phyloP scores from a whole-genome alignment of 1,140 invertebrate species.

The Apis cerana region DNA sequence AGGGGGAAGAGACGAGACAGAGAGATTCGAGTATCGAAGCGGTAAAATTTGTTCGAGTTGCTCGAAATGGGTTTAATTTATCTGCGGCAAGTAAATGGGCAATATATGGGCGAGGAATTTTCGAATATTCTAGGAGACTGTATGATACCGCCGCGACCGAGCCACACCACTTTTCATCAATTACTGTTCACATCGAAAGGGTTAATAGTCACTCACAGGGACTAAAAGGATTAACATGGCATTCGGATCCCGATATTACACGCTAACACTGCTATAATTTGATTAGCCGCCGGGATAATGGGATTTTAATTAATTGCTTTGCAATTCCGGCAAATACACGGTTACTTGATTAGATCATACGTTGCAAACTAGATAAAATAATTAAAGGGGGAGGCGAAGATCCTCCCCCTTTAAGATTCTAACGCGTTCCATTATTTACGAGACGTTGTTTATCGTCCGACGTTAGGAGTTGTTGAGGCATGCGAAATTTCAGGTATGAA shows the following conservation, averaged over 20 bases:
- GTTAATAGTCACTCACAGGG: constrained; percentile 6
- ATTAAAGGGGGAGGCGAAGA: too few species aligned
- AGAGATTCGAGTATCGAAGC: background rate
- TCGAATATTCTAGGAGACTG: constrained; percentile 3
- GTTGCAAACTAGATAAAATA: background rate
- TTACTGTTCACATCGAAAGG: constrained; percentile 4
- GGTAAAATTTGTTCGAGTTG: background rate
- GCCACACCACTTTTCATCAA: constrained; percentile 30
- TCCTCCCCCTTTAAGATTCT: too few species aligned
- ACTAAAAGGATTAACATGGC: constrained; percentile 21
- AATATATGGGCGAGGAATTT: background rate
- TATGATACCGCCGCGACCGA: background rate
- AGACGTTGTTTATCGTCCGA: too few species aligned
- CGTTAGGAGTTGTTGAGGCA: too few species aligned
- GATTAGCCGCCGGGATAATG: constrained; percentile 7
- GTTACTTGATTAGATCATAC: background rate
- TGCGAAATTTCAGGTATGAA: too few species aligned
- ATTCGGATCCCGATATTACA: constrained; percentile 18
- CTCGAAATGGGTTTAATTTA: background rate
- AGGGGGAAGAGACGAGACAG: too few species aligned
- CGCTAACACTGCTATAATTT: constrained; percentile 32
- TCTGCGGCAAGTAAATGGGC: too few species aligned
- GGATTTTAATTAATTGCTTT: constrained; percentile 6
- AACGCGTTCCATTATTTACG: too few species aligned
- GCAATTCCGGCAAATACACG: constrained; percentile 7